Evolutionary conservation across 2,888 invertebrate genomes (phyloP).

Genomic region (Timema cristinae): DNA sequence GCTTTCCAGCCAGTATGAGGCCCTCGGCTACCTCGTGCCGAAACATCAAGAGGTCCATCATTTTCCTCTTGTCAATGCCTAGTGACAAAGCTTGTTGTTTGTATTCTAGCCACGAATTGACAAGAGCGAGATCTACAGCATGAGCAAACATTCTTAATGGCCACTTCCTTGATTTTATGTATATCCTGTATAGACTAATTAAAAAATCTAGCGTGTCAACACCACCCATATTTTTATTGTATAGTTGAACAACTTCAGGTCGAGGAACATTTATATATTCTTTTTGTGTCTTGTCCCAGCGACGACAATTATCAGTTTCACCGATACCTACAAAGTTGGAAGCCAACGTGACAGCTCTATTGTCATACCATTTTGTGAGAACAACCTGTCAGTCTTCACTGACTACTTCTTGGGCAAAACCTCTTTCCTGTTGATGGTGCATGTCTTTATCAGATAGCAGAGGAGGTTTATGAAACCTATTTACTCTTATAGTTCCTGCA

Average conservation of each 20-base stretch:
- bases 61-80: background rate
- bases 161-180: conserved; percentile 29
- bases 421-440: conserved; percentile 16
- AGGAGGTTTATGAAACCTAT: conserved; percentile 26
- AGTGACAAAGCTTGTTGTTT: conserved; percentile 12
- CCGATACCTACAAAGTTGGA: conserved; percentile 30
- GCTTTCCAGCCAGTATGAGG: background rate
- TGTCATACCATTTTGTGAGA: conserved; percentile 33
- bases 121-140: conserved; percentile 30
- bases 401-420: conserved; percentile 19
- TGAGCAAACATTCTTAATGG: conserved; percentile 30
- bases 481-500: conserved; percentile 25
- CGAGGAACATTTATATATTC: conserved; percentile 28
- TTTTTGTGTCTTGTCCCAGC: conserved; percentile 28
- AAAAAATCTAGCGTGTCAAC: conserved; percentile 33
- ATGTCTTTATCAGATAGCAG: conserved; percentile 24
- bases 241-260: conserved; percentile 32
- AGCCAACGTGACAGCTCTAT: conserved; percentile 31
- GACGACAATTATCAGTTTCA: background rate
- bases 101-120: conserved; percentile 30
- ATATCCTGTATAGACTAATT: conserved; percentile 30
- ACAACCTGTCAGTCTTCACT: conserved; percentile 24
- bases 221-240: conserved; percentile 34
- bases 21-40: conserved; percentile 3
- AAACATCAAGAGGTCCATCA: background rate